Conservation (phyloP, 2,888 invertebrate species). For the Latheticus oryzae region DNA sequence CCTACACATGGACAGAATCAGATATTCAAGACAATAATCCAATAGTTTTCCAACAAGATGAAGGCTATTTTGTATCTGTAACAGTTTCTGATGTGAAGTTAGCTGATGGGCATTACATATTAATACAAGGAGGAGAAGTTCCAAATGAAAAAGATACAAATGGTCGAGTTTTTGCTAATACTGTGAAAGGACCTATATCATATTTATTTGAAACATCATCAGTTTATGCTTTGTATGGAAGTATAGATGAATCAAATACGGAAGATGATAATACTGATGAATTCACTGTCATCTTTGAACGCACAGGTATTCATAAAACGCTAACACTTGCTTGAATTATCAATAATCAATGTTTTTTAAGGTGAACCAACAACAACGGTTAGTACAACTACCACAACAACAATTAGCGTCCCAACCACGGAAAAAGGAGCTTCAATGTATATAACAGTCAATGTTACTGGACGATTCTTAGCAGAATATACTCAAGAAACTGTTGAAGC, state of each 20-base stretch:
- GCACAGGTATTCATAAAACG: conserved; percentile 4
- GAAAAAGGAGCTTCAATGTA: conserved; percentile 13
- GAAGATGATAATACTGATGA: background rate
- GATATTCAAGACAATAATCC: conserved; percentile 2
- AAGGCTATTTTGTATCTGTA: conserved; percentile 24
- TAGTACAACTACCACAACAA: conserved; percentile 14
- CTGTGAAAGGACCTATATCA: conserved; percentile 10
- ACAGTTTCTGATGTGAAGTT: conserved; percentile 12
- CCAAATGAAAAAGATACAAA: conserved; percentile 3
- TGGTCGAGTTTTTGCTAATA: conserved; percentile 23
- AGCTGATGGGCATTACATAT: conserved; percentile 12
- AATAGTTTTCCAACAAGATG: conserved; percentile 9
- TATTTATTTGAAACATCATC: conserved; percentile 20
- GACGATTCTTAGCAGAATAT: conserved; percentile 9
- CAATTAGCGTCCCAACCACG: conserved; percentile 16
- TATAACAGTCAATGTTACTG: conserved; percentile 19
- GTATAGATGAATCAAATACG: background rate
- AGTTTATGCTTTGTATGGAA: conserved; percentile 13
- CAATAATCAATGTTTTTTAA: conserved; percentile 5
- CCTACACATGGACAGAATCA: conserved; percentile 12
- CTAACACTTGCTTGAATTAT: conserved; percentile 3
- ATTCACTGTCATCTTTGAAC: conserved; percentile 15
- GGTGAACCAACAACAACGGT: conserved; percentile 19
- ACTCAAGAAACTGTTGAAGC: conserved; percentile 1
- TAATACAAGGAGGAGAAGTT: conserved; percentile 18